A percentile compares a stretch with the other conserved stretches of the same genome.
Evolutionary conservation across 2,797 vertebrate genomes (phyloP).

Genomic region (Triplophysa bombifrons): DNA sequence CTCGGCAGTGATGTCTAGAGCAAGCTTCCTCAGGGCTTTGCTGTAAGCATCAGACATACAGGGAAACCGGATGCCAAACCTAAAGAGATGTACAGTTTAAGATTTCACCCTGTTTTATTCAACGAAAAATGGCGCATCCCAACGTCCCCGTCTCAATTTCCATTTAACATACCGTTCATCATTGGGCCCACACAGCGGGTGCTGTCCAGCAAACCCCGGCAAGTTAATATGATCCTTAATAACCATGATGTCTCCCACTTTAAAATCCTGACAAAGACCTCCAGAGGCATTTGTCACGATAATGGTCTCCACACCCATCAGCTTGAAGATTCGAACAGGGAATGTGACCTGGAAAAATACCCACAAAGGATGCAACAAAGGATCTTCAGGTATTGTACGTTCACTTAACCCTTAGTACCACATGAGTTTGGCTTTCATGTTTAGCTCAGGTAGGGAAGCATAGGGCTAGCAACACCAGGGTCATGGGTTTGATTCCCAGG

Average conservation of each 20-base stretch:
- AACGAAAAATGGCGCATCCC: background rate
- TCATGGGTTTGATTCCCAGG: background rate
- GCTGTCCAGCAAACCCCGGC: slow-evolving; percentile 74
- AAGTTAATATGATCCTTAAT: slow-evolving; percentile 79
- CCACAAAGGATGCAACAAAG: background rate
- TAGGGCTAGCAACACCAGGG: too few relatives aligned
- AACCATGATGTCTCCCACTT: slow-evolving; percentile 77
- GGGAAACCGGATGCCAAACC: slow-evolving; percentile 75
- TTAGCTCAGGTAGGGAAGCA: background rate
- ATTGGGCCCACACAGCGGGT: slow-evolving; percentile 75
- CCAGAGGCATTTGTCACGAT: slow-evolving; percentile 76
- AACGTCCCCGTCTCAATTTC: too few relatives aligned
- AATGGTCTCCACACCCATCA: slow-evolving; percentile 74
- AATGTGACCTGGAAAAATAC: slow-evolving; percentile 68
- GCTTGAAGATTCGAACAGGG: slow-evolving; percentile 72
- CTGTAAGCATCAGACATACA: slow-evolving; percentile 79
- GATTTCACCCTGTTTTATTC: background rate
- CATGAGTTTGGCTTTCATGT: background rate
- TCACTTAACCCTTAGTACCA: background rate
- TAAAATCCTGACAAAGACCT: slow-evolving; percentile 74
- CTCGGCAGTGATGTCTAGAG: slow-evolving; percentile 63
- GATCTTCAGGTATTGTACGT: background rate
- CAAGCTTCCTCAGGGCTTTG: slow-evolving; percentile 68
- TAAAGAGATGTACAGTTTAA: slow-evolving; percentile 32
- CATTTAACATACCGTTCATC: slow-evolving; percentile 68